Evolutionary conservation across 1,140 invertebrate species (phyloP), one percentile per base, ranked within the genome.

Genomic region (Megathymus violae): DNA sequence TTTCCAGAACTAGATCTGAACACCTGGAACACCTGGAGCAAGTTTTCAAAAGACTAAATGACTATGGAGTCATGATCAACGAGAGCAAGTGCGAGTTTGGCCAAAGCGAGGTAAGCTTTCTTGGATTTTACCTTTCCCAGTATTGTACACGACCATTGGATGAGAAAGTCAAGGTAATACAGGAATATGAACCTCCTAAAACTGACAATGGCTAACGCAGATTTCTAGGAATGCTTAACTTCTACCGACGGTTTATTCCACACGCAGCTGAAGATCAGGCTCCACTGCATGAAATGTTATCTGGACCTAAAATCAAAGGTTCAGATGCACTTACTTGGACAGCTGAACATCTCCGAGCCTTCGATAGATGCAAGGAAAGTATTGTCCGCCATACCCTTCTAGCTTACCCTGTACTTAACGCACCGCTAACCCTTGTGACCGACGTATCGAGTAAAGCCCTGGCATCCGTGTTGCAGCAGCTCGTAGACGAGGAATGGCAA

Each of bases 151-250:
- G 44, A 11, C 67, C 73, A 3, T 40, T 64, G 0, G 43, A 71
- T 16, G 61, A 62, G 0, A 74, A 74, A 17, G 46, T 78, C 4
- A 27, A 58, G 19, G 66, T 56, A 3, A 74, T 82, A 6, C 22
- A 54, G 11, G 47, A 82, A 0, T 89, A 77, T 60, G 71, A 75
- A 1, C 48, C 60, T 31, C 87, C 86, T 0, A 58, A 65, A 4
- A 85, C 69, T 1, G 66, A 83, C 1, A 69, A 67, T 4, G 64
- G 80, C 16, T 56, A 89, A 0, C 59, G 83, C n/a, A 54, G 75
- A 3, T 92, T 92, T 62, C 43, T 92, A 0, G 91, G 84, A 0
- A 84, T 89, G 71, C 46, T 88, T 0, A 87, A 88, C 44, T 89
- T 80, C 62, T 88, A 88, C 56, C 46, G 74, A 13, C 34, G 61